A percentile compares a stretch with the other conserved stretches of the same genome.
Conservation (phyloP, 2,797 vertebrate species). For the Gadopsis marmoratus region DNA sequence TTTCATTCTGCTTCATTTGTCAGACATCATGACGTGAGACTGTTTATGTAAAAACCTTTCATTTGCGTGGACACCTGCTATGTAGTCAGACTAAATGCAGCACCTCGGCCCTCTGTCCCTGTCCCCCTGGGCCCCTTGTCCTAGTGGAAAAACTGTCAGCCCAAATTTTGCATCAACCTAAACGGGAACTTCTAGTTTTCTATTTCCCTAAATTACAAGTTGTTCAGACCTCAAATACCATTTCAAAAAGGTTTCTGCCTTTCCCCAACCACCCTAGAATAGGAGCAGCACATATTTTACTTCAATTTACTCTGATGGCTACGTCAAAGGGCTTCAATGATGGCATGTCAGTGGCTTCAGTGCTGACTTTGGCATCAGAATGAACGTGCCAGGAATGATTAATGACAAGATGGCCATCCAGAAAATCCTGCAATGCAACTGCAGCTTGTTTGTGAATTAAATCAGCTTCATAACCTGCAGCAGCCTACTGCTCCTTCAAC, state of each 20-base stretch:
- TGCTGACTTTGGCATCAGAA: conserved; percentile 11
- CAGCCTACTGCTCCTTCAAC: background rate
- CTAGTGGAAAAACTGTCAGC: background rate
- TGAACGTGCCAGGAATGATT: background rate
- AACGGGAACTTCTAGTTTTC: background rate
- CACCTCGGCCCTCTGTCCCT: background rate
- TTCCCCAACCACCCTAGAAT: background rate
- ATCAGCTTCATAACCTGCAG: background rate
- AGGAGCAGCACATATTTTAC: background rate
- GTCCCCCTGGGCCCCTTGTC: too few species aligned
- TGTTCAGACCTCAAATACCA: conserved; percentile 1
- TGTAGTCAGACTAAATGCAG: background rate
- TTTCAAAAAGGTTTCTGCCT: conserved; percentile 11
- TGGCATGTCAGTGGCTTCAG: conserved; percentile 2
- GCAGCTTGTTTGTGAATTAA: background rate
- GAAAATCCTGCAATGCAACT: background rate
- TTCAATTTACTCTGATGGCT: background rate
- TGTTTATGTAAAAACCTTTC: background rate
- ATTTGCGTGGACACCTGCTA: background rate
- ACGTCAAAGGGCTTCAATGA: background rate
- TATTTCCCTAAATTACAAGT: background rate
- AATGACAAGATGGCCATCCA: background rate
- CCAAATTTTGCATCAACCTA: background rate
- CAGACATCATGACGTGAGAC: background rate
- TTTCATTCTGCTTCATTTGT: background rate